Evolutionary conservation across 2,113 vertebrate genomes (phyloP), one percentile per base, ranked within the genome.

Genomic region (Dasyprocta punctata): DNA sequence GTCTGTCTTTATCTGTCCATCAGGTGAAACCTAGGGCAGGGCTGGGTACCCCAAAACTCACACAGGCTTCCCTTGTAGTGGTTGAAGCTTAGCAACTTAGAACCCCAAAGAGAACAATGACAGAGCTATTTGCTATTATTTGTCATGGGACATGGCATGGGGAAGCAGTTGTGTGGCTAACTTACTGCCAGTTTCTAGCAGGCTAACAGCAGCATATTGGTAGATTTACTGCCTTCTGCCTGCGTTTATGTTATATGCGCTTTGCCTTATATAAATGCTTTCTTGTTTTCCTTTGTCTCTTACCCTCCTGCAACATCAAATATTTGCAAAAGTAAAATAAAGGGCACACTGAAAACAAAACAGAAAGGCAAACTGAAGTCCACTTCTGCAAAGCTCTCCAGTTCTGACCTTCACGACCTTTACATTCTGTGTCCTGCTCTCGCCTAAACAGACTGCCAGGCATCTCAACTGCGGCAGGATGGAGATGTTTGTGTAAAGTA

Each of bases 11-110:
- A 90, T 90, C 54, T 36, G 49, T 87, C 52, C 1, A 38, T 86
- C 65, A 84, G 98, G 96, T 92, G 77, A 86, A 85, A 38, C 49
- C 36, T 14, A 7, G 95, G 89, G 58, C 81, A 58, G 56, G 58
- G 69, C 38, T 47, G 77, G 60, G 71, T 0, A 58, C 86, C 77
- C 49, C 33, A 41, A 63, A 65, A 73, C 60, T 65, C 54, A 24
- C 33, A 78, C 67, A 82, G 44, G 24, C 65, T 84, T 88, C 89
- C 56, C 69, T 86, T 73, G 36, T 3, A 7, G 20, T 33, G 61
- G 54, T 0, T 12, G 71, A 85, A 85, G 87, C n/a, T 56, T 47
- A 87, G 75, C 54, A 63, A 30, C 22, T 44, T 44, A 47, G 58
- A 93, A 19, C 38, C 58, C 81, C 89, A n/a, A n/a, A 44, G 28